Evolutionary conservation across 2,888 invertebrate species (phyloP).

Genomic region (Pterostichus madidus): DNA sequence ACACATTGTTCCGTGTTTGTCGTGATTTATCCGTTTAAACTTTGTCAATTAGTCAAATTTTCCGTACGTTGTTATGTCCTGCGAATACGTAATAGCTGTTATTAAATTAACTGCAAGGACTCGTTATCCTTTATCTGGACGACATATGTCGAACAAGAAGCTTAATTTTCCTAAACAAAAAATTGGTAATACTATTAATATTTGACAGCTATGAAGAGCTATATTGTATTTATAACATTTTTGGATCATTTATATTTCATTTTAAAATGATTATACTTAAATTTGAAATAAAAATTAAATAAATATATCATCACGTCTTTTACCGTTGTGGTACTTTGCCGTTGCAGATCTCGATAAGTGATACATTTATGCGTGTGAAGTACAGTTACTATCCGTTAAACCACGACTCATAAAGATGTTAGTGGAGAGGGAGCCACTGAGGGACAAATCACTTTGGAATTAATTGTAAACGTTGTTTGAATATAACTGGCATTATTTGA

Average conservation of each 20-base stretch:
- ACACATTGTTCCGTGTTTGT: conserved; percentile 27
- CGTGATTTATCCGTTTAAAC: conserved; percentile 61
- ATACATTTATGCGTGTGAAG: too few relatives aligned
- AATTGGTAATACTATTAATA: neutral
- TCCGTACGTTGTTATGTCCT: conserved; percentile 21
- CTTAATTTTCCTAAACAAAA: conserved; percentile 2
- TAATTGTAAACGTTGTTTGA: neutral
- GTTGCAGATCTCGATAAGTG: too few relatives aligned
- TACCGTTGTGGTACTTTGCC: too few relatives aligned
- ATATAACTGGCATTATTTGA: too few relatives aligned
- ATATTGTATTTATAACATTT: neutral
- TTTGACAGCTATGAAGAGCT: neutral
- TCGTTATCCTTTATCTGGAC: conserved; percentile 9
- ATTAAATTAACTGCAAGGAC: conserved; percentile 42
- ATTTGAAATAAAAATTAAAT: too few relatives aligned
- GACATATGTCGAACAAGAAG: conserved; percentile 3
- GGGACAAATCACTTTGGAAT: too few relatives aligned
- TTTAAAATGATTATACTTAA: too few relatives aligned
- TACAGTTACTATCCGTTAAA: too few relatives aligned
- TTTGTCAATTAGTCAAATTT: conserved; percentile 57
- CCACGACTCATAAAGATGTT: too few relatives aligned
- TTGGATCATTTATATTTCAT: too few relatives aligned
- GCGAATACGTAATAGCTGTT: conserved; percentile 30
- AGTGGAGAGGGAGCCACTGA: too few relatives aligned
- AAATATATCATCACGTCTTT: too few relatives aligned